phyloP scores from a whole-genome alignment of 2,888 invertebrate genomes.

The Synanthedon formicaeformis region DNA sequence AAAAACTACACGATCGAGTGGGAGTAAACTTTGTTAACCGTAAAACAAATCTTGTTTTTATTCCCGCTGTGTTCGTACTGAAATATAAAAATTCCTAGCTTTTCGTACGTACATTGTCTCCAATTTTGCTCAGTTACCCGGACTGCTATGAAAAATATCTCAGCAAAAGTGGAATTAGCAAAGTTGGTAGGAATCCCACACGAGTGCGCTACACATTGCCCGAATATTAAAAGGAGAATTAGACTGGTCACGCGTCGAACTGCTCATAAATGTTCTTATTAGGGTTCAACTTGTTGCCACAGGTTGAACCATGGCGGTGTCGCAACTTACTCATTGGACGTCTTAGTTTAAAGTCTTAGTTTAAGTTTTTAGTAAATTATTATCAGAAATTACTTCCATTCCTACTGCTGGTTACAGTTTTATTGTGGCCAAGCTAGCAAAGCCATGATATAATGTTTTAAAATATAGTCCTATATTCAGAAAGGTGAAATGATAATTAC shows the following conservation, averaged over 20 bases:
- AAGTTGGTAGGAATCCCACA: slow-evolving; percentile 37
- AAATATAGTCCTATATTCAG: no score
- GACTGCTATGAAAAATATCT: slow-evolving; percentile 37
- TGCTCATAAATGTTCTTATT: slow-evolving; percentile 50
- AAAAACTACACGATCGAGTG: not conserved
- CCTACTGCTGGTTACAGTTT: no score
- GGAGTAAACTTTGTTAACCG: slow-evolving; percentile 17
- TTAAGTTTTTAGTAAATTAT: no score
- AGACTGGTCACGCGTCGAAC: slow-evolving; percentile 41
- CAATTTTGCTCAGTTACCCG: slow-evolving; percentile 37
- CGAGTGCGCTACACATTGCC: slow-evolving; percentile 37
- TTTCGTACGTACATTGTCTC: slow-evolving; percentile 34
- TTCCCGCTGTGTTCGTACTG: slow-evolving; percentile 25
- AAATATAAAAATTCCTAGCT: slow-evolving; percentile 43
- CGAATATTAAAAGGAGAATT: slow-evolving; percentile 62
- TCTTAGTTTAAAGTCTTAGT: no score
- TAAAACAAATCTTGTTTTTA: slow-evolving; percentile 35
- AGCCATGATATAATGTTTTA: no score
- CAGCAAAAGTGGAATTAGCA: slow-evolving; percentile 36
- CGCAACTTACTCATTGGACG: no score
- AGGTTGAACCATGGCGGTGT: no score
- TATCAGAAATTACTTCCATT: no score
- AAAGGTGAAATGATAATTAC: no score
- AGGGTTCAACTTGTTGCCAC: slow-evolving; percentile 21
- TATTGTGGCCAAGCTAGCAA: no score